Base-by-base conservation (phyloP, 2,113 vertebrate species). In the Corythornis madagascariensis region DNA sequence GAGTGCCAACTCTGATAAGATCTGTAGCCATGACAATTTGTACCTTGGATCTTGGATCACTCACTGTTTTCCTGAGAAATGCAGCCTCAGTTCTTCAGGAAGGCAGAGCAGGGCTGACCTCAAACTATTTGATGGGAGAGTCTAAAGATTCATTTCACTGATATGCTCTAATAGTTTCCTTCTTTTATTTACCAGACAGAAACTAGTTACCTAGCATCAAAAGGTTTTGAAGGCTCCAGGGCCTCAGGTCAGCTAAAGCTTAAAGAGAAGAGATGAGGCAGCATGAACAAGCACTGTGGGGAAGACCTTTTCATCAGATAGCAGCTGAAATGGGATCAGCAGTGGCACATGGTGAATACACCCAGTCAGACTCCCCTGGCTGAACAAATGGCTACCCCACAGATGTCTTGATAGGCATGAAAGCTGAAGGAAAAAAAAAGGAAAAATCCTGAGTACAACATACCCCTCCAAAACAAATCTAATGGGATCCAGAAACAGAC, bases 381-480 rank as follows among this genome's bases (percentile, higher is more conserved):
- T 88, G 85, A 90, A 86, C 73, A 94, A 90, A 91, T 14, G 20
- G 52, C 76, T 72, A 17, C 29, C 75, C 21, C 75, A 86, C 47
- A 69, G 50, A 35, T 19, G 6, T n/a, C 65, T 61, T 78, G 40
- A 87, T 4, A 87, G 66, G 70, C 38, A 63, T 57, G 80, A 92
- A 93, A 85, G 63, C 42, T 33, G 61, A 95, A 78, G 53, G 65
- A 78, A 70, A 89, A 38, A 93, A 93, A 57, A 73, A 7, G 20
- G n/a, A 77, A 93, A 79, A 60, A 92, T 77, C 59, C 59, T 11
- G 15, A 71, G 22, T 20, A 59, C 1, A 3, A 12, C 43, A 55
- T 18, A 63, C 2, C 12, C 14, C 40, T 35, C 29, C 0, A 2
- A 70, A 79, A 71, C 52, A 65, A 55, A 56, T 20, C n/a, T 88